A percentile compares a stretch with the other conserved stretches of the same genome.
phyloP scores from a whole-genome alignment of 2,888 invertebrate genomes.

The Eristalinus sepulchralis region DNA sequence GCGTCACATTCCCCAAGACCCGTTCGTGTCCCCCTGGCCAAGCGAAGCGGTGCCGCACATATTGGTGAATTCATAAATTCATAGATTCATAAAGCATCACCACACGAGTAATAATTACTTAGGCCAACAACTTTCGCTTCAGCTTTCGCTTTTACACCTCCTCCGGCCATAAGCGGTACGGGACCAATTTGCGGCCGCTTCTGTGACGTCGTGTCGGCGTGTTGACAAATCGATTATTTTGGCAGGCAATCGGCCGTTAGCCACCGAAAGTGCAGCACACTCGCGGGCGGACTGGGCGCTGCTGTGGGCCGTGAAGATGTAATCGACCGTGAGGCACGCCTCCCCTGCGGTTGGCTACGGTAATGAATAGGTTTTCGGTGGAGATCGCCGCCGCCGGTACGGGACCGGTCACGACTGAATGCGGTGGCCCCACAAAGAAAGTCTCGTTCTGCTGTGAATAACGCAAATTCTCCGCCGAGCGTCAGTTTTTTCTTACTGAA shows the following conservation, averaged over 20 bases:
- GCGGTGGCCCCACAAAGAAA: conserved; percentile 23
- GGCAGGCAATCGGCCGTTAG: not conserved
- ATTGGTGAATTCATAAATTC: not conserved
- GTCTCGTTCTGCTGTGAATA: conserved; percentile 21
- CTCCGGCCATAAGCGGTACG: not conserved
- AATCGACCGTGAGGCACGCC: not conserved
- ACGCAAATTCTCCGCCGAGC: conserved; percentile 14
- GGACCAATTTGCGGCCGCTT: not conserved
- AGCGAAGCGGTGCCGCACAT: not conserved
- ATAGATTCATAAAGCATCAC: not conserved
- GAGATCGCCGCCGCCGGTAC: not conserved
- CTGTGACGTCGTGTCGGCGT: not conserved
- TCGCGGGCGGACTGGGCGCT: not conserved
- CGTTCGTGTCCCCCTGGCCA: not conserved
- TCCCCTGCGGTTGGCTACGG: not conserved
- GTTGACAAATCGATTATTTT: conserved; percentile 6
- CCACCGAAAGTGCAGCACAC: not conserved
- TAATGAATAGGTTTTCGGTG: not conserved
- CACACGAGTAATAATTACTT: conserved; percentile 22
- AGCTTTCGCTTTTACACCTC: conserved; percentile 47
- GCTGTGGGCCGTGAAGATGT: not conserved
- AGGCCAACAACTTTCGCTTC: conserved; percentile 42
- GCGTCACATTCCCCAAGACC: not conserved
- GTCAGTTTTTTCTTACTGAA: not conserved
- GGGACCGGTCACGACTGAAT: conserved; percentile 33